Evolutionary conservation across 2,888 invertebrate genomes (phyloP), one percentile per base, ranked within the genome.

Genomic region (Chrysodeixis includens): DNA sequence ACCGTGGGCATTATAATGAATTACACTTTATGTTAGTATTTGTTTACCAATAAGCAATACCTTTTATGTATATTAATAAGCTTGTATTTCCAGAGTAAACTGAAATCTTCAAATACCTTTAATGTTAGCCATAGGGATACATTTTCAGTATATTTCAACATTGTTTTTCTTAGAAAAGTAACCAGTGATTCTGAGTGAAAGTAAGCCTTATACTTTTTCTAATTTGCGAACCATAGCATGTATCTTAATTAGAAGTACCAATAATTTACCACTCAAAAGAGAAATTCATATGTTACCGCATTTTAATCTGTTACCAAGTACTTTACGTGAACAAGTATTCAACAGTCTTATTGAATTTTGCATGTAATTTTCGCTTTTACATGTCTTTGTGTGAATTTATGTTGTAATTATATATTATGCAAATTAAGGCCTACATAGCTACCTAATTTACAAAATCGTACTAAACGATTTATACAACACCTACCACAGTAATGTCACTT

Each of bases 251-350:
- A 30, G 30, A 49, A 18, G 14, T 20, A 16, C 56, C 32, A 26
- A 58, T 30, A 62, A 30, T 57, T 69, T 73, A 79, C 79, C 75
- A 75, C 35, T 69, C 55, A 51, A 54, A 63, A 52, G 62, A 63
- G 56, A 63, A 69, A 64, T 62, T 57, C 6, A 59, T 59, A 52
- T 66, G 79, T 82, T 79, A 82, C 82, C 80, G 66, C 49, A 54
- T 10, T 53, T 69, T 74, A 69, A 70, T 66, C 46, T 60, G 77
- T 82, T 82, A 82, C 82, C 82, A 78, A 69, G 44, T 62, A 26
- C 65, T n/a, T 18, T 52, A 64, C 32, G 30, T 22, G 4, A 40
- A n/a, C 32, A 30, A n/a, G 30, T 40, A 46, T 54, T 52, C 9
- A 55, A 52, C 20, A 18, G 55, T 55, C 40, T 35, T 58, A 54